phyloP scores from a whole-genome alignment of 2,113 vertebrate species.

The Bos indicus region DNA sequence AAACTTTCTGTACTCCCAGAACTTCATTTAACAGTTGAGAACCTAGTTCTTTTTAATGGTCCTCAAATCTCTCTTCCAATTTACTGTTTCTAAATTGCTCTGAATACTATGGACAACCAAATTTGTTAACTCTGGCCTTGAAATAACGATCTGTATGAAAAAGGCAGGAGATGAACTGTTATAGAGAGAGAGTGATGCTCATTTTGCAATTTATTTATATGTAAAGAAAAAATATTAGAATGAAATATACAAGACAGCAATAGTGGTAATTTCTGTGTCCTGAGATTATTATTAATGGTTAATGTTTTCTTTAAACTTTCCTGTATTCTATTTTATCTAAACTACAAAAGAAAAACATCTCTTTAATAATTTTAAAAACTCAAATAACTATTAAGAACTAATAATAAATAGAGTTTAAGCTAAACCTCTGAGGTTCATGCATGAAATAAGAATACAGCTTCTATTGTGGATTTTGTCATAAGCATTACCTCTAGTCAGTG shows the following conservation, averaged over 20 bases:
- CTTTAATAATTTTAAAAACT: not conserved
- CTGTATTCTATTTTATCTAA: not conserved
- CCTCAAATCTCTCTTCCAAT: not conserved
- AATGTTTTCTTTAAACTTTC: not conserved
- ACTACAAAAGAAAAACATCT: not conserved
- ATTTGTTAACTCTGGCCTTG: not conserved
- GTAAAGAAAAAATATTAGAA: not conserved
- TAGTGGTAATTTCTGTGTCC: not conserved
- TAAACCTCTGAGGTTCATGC: not conserved
- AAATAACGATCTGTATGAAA: not conserved
- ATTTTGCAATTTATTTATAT: not conserved
- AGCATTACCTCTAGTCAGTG: not conserved
- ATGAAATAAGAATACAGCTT: not conserved
- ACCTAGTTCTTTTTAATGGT: not conserved
- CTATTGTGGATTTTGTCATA: not conserved
- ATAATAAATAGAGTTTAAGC: not conserved
- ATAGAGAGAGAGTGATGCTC: not conserved
- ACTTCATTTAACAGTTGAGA: not conserved
- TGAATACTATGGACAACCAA: not conserved
- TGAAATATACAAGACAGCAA: not conserved
- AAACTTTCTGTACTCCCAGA: not conserved
- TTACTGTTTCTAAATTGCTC: not conserved
- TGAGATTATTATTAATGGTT: not conserved
- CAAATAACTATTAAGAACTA: not conserved
- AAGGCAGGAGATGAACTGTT: not conserved